phyloP scores from a whole-genome alignment of 2,797 vertebrate genomes.

The Petrocephalus sullivani region DNA sequence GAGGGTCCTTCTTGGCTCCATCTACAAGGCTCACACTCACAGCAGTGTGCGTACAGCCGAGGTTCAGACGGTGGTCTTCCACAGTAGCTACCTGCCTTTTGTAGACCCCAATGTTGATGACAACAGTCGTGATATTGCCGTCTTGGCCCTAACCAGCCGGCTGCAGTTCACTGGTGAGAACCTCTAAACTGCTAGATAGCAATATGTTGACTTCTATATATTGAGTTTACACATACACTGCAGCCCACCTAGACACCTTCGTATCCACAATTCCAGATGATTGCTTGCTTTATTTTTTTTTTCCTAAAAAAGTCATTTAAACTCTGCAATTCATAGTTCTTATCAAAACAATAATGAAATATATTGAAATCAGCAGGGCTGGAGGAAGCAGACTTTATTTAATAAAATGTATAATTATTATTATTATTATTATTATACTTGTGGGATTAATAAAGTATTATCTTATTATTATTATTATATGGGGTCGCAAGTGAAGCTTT shows the following conservation, averaged over 20 bases:
- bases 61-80: slow-evolving; percentile 78
- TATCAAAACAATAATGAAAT: background rate
- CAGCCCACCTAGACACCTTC: background rate
- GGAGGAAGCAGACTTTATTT: background rate
- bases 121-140: slow-evolving; percentile 84
- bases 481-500: background rate
- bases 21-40: slow-evolving; percentile 68
- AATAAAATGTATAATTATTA: no score
- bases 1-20: slow-evolving; percentile 75
- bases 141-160: slow-evolving; percentile 69
- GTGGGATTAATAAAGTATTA: no score
- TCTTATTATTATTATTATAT: background rate
- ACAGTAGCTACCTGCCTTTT: slow-evolving; percentile 81
- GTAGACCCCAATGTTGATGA: slow-evolving; percentile 78
- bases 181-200: background rate
- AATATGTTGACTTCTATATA: background rate
- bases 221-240: background rate
- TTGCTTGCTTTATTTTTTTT: background rate
- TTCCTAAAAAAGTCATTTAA: background rate
- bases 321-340: background rate
- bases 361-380: background rate
- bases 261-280: background rate
- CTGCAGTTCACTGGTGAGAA: slow-evolving; percentile 73
- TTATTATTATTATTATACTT: no score
- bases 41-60: slow-evolving; percentile 62